Evolutionary conservation across 2,888 invertebrate genomes (phyloP), one percentile per base, ranked within the genome.

Genomic region (Aphidius colemani): DNA sequence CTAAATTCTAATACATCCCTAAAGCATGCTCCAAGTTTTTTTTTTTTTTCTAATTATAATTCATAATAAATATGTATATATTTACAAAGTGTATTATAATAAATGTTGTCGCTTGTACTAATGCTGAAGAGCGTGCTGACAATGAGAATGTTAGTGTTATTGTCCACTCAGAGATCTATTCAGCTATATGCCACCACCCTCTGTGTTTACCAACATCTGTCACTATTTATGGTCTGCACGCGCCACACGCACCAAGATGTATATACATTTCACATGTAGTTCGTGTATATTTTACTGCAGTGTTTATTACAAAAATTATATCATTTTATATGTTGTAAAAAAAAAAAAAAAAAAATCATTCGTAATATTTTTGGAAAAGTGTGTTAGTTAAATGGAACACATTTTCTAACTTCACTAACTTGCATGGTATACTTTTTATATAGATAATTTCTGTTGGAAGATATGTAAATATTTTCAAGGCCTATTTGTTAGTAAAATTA

Each of bases 161-260:
- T 79, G 78, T 78, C 78, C 79, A 79, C 77, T 80, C 75, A 30
- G 30, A 30, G 30, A 18, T 18, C 2, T 18, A 18, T 18, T 18
- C 3, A 30, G 13, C 13, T 18, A 18, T 18, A 75, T 76, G 72
- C 74, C 74, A 74, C 75, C 66, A 61, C 63, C 78, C 78, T 76
- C 71, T 78, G 76, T 80, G 78, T 81, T 80, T 80, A 77, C 76
- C 72, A 73, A 80, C 81, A 81, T 81, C 81, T 81, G 81, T 80
- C 79, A 80, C 77, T 72, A 75, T 80, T 80, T 77, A 74, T 70
- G 66, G 67, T 59, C 63, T 59, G 65, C 64, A 65, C 69, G 65
- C 66, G 53, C 61, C 43, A 45, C 30, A 53, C 13, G 13, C 58
- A 11, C 53, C 53, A 43, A 44, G 45, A 63, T 41, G 13, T 40